Percentiles rank a stretch among this genome's conserved stretches.
These are phyloP conservation scores for Aquatica leii DNA, from an alignment of 2,888 invertebrate genomes.

Conservation along the genomic window DNA sequence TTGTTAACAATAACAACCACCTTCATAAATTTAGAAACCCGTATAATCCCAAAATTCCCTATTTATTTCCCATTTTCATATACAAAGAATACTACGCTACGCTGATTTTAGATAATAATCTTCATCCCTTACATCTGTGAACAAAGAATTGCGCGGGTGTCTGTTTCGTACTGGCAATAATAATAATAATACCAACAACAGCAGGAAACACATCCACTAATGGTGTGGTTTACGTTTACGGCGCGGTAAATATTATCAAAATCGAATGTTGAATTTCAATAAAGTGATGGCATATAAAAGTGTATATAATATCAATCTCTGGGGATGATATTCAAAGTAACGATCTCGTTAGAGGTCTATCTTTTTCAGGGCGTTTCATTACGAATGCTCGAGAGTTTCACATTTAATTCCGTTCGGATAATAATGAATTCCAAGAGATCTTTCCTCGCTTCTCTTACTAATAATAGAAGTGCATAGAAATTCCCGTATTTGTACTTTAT, in stretches of 20 bases:
- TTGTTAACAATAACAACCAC: constrained; percentile 6
- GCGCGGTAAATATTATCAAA: not conserved
- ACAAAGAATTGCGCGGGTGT: constrained; percentile 20
- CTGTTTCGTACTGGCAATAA: constrained; percentile 9
- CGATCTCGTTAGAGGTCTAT: constrained; percentile 21
- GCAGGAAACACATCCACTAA: constrained; percentile 12
- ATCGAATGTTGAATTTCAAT: constrained; percentile 10
- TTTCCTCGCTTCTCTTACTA: constrained; percentile 12
- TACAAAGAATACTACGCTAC: constrained; percentile 29
- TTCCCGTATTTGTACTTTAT: constrained; percentile 10
- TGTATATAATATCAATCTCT: constrained; percentile 15
- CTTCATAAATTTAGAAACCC: constrained; percentile 25
- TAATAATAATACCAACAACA: not conserved
- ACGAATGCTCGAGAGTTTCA: constrained; percentile 15
- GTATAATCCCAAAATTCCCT: constrained; percentile 26
- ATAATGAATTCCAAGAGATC: constrained; percentile 23
- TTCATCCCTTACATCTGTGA: constrained; percentile 23
- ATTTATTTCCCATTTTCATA: constrained; percentile 21
- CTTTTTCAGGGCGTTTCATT: constrained; percentile 23
- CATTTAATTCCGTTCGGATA: constrained; percentile 23
- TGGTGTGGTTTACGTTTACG: constrained; percentile 4
- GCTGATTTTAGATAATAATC: constrained; percentile 37
- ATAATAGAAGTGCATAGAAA: constrained; percentile 13
- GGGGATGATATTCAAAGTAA: constrained; percentile 15
- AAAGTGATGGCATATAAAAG: not conserved